A percentile compares a stretch with the other conserved stretches of the same genome.
Conservation (phyloP, 2,113 vertebrate species). For the Cairina moschata region DNA sequence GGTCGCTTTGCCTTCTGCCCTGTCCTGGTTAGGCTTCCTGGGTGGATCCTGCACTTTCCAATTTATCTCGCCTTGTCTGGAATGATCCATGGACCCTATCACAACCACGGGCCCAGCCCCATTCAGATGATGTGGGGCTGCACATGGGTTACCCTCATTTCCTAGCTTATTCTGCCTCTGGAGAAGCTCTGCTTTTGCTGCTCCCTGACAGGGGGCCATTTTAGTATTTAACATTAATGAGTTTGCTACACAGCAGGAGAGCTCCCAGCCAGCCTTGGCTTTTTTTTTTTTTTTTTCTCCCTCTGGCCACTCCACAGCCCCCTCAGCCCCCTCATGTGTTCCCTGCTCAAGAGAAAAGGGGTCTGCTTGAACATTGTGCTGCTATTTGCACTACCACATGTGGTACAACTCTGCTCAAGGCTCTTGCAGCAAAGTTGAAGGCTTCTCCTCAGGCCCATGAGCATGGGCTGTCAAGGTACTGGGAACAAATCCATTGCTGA, state of each 20-base stretch:
- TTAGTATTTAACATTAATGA: neutral
- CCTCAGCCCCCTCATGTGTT: neutral
- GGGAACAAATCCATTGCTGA: neutral
- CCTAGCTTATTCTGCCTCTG: neutral
- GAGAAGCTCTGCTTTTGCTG: neutral
- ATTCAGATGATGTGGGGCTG: neutral
- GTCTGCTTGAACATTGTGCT: neutral
- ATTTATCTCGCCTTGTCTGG: neutral
- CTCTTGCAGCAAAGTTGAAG: neutral
- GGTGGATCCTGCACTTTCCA: neutral
- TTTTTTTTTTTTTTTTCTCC: neutral
- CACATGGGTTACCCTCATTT: neutral
- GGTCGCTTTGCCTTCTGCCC: neutral
- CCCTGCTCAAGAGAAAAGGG: neutral
- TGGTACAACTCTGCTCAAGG: neutral
- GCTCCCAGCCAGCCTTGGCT: neutral
- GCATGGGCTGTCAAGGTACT: neutral
- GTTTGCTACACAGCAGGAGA: neutral
- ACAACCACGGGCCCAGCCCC: neutral
- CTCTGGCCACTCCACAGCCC: neutral
- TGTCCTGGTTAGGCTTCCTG: neutral
- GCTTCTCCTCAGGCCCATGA: neutral
- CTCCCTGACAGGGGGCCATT: neutral
- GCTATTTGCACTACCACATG: fast-evolving
- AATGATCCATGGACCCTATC: neutral